phyloP scores from a whole-genome alignment of 2,797 vertebrate genomes.

The Falco columbarius region DNA sequence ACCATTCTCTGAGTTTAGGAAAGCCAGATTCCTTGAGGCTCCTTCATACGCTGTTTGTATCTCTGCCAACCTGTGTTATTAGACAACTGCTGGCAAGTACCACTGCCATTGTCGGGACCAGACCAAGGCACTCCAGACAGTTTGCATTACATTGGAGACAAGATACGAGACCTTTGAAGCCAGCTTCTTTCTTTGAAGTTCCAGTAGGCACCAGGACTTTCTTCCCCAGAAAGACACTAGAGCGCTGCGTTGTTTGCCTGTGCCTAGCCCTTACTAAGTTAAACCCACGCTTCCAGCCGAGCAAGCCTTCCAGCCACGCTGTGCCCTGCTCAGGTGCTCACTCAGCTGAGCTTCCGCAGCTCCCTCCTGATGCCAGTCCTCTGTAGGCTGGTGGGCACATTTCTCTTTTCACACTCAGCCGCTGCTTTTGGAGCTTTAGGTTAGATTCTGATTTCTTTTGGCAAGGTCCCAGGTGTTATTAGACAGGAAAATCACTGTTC shows the following conservation, averaged over 20 bases:
- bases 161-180: not conserved
- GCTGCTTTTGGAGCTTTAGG: not conserved
- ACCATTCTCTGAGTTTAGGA: not conserved
- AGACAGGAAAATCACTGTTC: not conserved
- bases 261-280: not conserved
- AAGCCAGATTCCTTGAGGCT: conserved; percentile 7
- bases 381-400: not conserved
- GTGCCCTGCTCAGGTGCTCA: fast-evolving
- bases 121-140: fast-evolving
- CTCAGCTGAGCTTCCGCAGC: not conserved
- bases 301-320: not conserved
- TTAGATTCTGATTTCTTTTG: conserved; percentile 33
- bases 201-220: not conserved
- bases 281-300: not conserved
- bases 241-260: not conserved
- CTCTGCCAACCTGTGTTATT: not conserved
- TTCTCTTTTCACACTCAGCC: conserved; percentile 1
- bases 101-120: not conserved
- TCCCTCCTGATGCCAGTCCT: not conserved
- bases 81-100: not conserved
- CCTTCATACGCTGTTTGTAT: not conserved
- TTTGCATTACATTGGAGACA: not conserved
- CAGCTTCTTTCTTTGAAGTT: not conserved
- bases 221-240: not conserved
- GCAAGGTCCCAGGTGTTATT: conserved; percentile 10